A percentile compares a stretch with the other conserved stretches of the same genome.
phyloP scores from a whole-genome alignment of 2,797 vertebrate genomes.

The Allobates femoralis region DNA sequence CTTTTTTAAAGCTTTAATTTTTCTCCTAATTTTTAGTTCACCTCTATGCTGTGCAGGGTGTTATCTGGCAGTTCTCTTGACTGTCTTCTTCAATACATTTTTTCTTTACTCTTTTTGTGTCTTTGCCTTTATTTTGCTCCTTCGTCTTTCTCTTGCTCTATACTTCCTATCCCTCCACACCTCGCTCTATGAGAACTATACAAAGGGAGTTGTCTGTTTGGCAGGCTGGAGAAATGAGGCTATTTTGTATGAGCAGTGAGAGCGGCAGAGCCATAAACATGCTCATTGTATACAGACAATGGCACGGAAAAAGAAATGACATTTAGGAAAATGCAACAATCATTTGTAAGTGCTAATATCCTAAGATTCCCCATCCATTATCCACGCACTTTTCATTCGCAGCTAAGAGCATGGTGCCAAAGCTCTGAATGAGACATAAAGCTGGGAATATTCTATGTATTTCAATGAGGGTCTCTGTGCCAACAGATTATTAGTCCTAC shows the following conservation, averaged over 20 bases:
- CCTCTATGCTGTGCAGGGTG: background rate
- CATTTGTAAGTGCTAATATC: constrained; percentile 79
- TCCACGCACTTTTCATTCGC: constrained; percentile 2
- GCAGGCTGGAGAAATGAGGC: constrained; percentile 45
- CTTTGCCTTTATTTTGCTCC: constrained; percentile 13
- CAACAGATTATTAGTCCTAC: constrained; percentile 9
- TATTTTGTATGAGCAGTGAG: constrained; percentile 62
- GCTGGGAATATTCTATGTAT: background rate
- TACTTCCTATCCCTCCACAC: background rate
- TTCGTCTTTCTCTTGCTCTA: background rate
- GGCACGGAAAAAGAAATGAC: constrained; percentile 73
- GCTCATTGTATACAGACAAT: constrained; percentile 74
- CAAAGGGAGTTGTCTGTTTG: constrained; percentile 53
- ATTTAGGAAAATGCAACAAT: constrained; percentile 78
- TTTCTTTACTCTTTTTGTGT: background rate
- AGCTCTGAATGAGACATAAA: constrained; percentile 21
- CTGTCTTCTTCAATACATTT: background rate
- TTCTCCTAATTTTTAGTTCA: background rate
- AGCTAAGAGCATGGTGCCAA: constrained; percentile 2
- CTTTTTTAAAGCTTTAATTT: background rate
- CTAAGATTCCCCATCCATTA: constrained; percentile 72
- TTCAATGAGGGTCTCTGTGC: background rate
- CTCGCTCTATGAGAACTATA: constrained; percentile 24
- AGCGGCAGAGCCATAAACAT: constrained; percentile 66
- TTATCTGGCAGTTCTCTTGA: background rate